These are phyloP conservation scores for Daptonema setosum DNA, from an alignment of 2,888 invertebrate species.

Conservation along the genomic window DNA sequence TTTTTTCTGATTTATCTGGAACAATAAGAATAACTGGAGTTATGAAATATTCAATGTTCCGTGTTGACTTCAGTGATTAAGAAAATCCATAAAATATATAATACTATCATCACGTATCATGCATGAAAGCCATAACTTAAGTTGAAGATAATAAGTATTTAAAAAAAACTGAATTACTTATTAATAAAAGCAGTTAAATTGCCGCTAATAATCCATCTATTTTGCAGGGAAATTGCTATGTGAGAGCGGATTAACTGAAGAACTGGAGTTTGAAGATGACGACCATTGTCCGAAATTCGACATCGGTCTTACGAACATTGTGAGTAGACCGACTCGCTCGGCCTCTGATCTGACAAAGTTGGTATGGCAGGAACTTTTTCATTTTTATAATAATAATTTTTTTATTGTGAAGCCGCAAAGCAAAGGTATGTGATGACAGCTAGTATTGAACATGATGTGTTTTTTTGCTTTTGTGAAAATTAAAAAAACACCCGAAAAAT, in stretches of 20 bases:
- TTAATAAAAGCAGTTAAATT: too few species aligned
- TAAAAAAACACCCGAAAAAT: too few species aligned
- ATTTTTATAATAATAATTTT: background rate
- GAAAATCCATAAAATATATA: too few species aligned
- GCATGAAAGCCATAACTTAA: too few species aligned
- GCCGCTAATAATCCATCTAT: background rate
- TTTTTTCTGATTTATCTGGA: background rate
- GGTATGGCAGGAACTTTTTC: background rate
- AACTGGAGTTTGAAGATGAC: slow-evolving; percentile 87
- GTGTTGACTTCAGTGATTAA: too few species aligned
- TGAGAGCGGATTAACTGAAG: slow-evolving; percentile 75
- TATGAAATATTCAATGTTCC: too few species aligned
- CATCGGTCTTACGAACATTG: slow-evolving; percentile 95
- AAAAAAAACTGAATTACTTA: too few species aligned
- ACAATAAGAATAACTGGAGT: too few species aligned
- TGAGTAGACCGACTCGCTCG: slow-evolving; percentile 76
- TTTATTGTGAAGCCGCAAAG: background rate
- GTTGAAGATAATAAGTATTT: too few species aligned
- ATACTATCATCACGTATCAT: too few species aligned
- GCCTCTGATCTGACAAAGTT: slow-evolving; percentile 63
- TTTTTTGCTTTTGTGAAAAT: too few species aligned
- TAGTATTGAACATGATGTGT: too few species aligned
- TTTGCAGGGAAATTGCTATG: slow-evolving; percentile 67
- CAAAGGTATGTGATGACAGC: background rate
- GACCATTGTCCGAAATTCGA: slow-evolving; percentile 73